Conservation (phyloP, 2,888 invertebrate species). For the Dusona sp. region DNA sequence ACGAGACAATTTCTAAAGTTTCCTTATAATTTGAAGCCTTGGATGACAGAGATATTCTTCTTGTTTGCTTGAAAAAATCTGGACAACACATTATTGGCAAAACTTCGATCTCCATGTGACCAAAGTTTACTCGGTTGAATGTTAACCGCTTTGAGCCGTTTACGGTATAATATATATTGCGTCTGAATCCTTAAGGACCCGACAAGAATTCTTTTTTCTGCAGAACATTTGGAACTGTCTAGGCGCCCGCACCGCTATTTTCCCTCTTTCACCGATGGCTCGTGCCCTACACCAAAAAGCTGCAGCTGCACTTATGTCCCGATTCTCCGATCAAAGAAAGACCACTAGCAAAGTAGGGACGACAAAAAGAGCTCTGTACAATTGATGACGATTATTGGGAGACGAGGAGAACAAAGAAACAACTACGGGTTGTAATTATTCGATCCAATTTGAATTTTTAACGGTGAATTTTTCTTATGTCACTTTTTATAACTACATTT, state of each 20-base stretch:
- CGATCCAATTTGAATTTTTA: constrained; percentile 60
- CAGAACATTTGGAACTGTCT: constrained; percentile 22
- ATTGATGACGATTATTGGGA: constrained; percentile 23
- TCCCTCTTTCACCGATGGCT: constrained; percentile 35
- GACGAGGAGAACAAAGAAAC: neutral
- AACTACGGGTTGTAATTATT: neutral
- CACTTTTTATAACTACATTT: constrained; percentile 14
- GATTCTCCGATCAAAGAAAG: constrained; percentile 43
- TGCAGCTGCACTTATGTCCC: constrained; percentile 61
- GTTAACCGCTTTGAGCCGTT: neutral
- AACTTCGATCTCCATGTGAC: neutral
- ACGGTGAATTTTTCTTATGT: neutral
- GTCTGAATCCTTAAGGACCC: neutral
- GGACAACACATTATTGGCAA: neutral
- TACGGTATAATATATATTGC: neutral
- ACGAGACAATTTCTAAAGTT: too few relatives aligned
- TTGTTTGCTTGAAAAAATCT: too few relatives aligned
- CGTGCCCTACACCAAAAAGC: constrained; percentile 41
- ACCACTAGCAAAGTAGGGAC: constrained; percentile 10
- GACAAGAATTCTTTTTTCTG: constrained; percentile 34
- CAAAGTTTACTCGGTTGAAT: neutral
- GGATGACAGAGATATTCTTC: neutral
- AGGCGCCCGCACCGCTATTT: constrained; percentile 41
- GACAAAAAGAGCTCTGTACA: constrained; percentile 27
- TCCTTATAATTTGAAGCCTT: neutral